Conservation (phyloP, 30 jellyfish, hydroid and myxozoan species). For the Turritopsis rubra region DNA sequence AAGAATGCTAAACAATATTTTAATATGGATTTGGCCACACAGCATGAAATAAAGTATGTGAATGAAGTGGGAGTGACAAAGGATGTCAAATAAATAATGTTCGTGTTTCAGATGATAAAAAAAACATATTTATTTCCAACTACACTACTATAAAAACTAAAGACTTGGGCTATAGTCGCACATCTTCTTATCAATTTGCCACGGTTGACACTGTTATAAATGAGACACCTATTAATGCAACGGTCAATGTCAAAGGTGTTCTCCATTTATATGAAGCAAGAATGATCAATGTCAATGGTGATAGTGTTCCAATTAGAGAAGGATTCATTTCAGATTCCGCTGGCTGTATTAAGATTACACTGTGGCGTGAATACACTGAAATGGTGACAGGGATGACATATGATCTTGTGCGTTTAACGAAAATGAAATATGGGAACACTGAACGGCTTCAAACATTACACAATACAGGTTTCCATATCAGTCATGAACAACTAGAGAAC, state of each 20-base stretch:
- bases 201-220: neutral
- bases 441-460: neutral
- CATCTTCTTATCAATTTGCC: neutral
- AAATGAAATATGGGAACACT: neutral
- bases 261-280: neutral
- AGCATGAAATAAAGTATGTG: neutral
- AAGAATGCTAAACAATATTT: neutral
- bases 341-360: neutral
- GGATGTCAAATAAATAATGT: neutral
- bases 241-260: neutral
- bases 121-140: neutral
- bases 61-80: neutral
- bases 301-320: neutral
- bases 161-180: neutral
- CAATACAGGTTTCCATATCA: neutral
- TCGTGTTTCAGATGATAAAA: neutral
- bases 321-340: neutral
- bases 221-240: neutral
- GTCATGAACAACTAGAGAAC: neutral
- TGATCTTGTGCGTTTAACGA: neutral
- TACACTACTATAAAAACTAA: neutral
- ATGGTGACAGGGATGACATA: neutral
- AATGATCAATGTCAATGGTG: neutral
- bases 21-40: neutral
- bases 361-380: slow-evolving; percentile 10